These are phyloP conservation scores for Drosophila yakuba DNA, from an alignment of 1,140 invertebrate species.

Conservation along the genomic window DNA sequence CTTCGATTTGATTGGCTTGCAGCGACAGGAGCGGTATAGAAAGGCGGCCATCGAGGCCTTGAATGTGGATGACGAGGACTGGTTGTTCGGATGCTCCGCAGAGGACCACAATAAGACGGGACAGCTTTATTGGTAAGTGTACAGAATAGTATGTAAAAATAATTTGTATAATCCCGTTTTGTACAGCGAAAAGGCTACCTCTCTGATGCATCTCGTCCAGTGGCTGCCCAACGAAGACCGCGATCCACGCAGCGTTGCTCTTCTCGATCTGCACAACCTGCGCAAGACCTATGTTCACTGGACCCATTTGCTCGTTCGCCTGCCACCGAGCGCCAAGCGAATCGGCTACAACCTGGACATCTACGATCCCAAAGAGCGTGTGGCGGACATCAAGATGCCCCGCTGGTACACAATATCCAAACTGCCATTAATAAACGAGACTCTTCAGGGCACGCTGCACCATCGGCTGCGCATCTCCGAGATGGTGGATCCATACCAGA, in stretches of 20 bases:
- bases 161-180: neutral
- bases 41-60: conserved; percentile 61
- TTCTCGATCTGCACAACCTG: conserved; percentile 88
- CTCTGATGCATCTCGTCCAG: conserved; percentile 88
- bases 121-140: conserved; percentile 87
- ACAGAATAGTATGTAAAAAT: too few relatives aligned
- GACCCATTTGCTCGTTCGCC: conserved; percentile 90
- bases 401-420: conserved; percentile 80
- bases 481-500: conserved; percentile 87
- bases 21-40: conserved; percentile 52
- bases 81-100: conserved; percentile 90
- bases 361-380: conserved; percentile 86
- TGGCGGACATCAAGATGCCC: conserved; percentile 86
- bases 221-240: conserved; percentile 82
- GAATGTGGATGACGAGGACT: conserved; percentile 88
- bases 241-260: conserved; percentile 86
- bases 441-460: conserved; percentile 85
- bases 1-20: conserved; percentile 53
- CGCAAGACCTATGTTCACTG: conserved; percentile 86
- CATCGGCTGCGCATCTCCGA: conserved; percentile 86
- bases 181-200: conserved; percentile 87
- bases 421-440: conserved; percentile 85
- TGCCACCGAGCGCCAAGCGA: conserved; percentile 87
- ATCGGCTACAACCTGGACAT: conserved; percentile 88
- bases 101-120: conserved; percentile 84